Evolutionary conservation across 2,113 vertebrate genomes (phyloP).

Genomic region (Lagopus leucura): DNA sequence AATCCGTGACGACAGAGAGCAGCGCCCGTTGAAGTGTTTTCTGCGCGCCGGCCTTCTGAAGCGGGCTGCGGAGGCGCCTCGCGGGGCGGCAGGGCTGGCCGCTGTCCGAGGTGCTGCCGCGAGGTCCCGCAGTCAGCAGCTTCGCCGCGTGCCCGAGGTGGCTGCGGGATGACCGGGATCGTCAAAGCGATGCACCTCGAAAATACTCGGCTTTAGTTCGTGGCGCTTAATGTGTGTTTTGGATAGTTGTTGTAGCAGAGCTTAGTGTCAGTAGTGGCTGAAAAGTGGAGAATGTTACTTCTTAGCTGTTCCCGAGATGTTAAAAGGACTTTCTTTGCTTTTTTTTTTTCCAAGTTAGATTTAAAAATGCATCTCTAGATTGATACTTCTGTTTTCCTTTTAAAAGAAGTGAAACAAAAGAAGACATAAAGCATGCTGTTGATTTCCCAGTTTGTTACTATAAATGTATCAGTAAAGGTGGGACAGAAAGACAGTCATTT

Average conservation of each 20-base stretch:
- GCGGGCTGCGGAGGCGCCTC: accelerated
- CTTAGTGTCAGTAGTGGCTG: neutral
- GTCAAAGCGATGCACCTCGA: neutral
- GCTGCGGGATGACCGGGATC: neutral
- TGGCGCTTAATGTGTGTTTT: neutral
- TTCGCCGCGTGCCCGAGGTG: too few species aligned
- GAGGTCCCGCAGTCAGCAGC: too few species aligned
- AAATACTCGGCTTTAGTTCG: neutral
- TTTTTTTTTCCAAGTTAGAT: neutral
- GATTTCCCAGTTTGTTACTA: neutral
- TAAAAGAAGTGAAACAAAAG: neutral
- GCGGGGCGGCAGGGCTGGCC: too few species aligned
- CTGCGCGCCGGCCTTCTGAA: neutral
- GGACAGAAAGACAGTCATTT: neutral
- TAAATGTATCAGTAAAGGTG: neutral
- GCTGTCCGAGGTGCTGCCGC: neutral
- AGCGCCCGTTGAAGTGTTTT: neutral
- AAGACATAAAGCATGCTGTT: neutral
- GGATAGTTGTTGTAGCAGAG: neutral
- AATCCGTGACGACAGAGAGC: neutral
- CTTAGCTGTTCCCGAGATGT: neutral
- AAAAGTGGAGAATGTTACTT: neutral
- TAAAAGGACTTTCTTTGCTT: neutral
- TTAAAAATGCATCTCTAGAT: neutral
- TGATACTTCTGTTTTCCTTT: neutral